phyloP scores from a whole-genome alignment of 2,113 vertebrate species.

The Callorhinus ursinus region DNA sequence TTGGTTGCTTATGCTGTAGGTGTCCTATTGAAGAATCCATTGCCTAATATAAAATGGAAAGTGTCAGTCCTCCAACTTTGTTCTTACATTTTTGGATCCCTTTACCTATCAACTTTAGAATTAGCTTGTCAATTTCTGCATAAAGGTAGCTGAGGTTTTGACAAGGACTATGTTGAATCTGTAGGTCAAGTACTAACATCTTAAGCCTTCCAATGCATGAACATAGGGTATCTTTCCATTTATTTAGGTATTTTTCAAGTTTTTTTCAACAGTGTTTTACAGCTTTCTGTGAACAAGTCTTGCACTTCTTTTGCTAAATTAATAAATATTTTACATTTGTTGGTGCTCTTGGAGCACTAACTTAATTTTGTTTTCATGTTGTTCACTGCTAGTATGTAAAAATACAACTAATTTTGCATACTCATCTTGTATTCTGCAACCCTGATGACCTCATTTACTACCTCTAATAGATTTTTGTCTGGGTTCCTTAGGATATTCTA shows the following conservation, averaged over 20 bases:
- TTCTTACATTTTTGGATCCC: not conserved
- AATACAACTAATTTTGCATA: not conserved
- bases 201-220: not conserved
- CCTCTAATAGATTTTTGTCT: not conserved
- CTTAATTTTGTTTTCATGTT: not conserved
- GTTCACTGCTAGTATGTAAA: not conserved
- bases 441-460: not conserved
- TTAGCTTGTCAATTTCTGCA: not conserved
- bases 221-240: not conserved
- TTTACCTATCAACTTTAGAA: not conserved
- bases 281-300: not conserved
- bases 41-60: not conserved
- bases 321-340: not conserved
- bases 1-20: not conserved
- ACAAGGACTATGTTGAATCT: not conserved
- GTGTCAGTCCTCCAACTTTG: not conserved
- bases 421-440: not conserved
- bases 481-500: not conserved
- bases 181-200: not conserved
- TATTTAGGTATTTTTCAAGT: not conserved
- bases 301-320: not conserved
- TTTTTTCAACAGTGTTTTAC: not conserved
- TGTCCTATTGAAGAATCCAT: not conserved
- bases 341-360: not conserved
- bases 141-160: not conserved